These are phyloP conservation scores for Rostrhamus sociabilis DNA, from an alignment of 2,797 vertebrate species.

Conservation along the genomic window DNA sequence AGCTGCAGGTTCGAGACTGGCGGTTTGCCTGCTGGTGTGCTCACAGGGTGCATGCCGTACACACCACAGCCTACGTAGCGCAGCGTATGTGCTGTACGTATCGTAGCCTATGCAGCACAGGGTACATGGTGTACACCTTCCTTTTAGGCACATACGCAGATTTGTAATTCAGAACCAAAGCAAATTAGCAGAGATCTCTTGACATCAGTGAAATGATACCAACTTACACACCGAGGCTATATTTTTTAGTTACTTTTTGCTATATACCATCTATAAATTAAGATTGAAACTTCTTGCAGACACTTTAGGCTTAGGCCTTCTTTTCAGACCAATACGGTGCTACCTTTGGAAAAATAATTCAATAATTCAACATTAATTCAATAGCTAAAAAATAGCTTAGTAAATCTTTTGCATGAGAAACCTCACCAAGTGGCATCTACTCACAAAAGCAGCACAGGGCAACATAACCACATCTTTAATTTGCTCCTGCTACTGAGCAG, in stretches of 20 bases:
- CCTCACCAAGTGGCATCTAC: background rate
- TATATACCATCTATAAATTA: background rate
- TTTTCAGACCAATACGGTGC: background rate
- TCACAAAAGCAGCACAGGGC: background rate
- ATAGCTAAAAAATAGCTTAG: background rate
- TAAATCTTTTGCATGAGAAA: background rate
- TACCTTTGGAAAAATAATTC: background rate
- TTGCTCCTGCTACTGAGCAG: background rate
- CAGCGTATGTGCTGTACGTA: rapidly evolving
- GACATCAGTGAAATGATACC: background rate
- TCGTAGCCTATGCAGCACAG: background rate
- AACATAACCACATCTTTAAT: background rate
- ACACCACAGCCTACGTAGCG: rapidly evolving
- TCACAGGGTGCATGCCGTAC: too few species aligned
- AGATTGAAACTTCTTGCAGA: background rate
- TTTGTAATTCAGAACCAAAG: background rate
- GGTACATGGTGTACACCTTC: background rate
- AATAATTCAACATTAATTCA: background rate
- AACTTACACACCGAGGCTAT: rapidly evolving
- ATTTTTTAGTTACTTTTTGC: background rate
- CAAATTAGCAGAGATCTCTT: background rate
- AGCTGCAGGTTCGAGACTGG: background rate
- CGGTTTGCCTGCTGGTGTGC: background rate
- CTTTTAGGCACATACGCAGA: background rate
- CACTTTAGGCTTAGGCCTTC: background rate